These are phyloP conservation scores for Paralichthys olivaceus DNA, from an alignment of 2,113 vertebrate genomes.

Conservation along the genomic window DNA sequence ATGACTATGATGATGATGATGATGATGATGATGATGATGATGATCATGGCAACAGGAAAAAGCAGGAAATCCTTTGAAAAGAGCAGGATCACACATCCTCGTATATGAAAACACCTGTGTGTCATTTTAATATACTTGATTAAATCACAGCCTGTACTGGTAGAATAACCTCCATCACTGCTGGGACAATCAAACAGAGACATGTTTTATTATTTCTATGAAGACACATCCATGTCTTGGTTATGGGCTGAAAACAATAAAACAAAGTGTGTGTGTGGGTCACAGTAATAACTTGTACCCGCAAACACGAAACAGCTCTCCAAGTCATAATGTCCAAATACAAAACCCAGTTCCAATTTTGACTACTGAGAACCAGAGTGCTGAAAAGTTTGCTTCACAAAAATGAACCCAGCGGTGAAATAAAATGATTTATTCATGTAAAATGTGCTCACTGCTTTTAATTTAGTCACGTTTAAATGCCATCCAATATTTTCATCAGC, in stretches of 20 bases:
- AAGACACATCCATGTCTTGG: constrained; percentile 10
- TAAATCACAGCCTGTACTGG: background rate
- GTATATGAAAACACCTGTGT: background rate
- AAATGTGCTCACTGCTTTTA: constrained; percentile 1
- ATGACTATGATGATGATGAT: constrained; percentile 12
- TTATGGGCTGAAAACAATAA: constrained; percentile 2
- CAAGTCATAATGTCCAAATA: constrained; percentile 10
- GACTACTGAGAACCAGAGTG: background rate
- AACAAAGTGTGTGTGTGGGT: constrained; percentile 1
- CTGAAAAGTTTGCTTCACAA: background rate
- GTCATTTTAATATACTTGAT: constrained; percentile 7
- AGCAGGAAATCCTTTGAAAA: constrained; percentile 19
- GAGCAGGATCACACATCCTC: background rate
- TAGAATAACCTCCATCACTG: background rate
- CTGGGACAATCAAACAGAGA: background rate
- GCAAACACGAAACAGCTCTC: constrained; percentile 11
- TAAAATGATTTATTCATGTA: background rate
- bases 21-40: no score
- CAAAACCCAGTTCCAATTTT: constrained; percentile 5
- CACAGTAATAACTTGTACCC: constrained; percentile 2
- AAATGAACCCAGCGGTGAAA: constrained; percentile 7
- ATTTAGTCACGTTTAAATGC: background rate
- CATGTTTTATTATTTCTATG: constrained; percentile 3
- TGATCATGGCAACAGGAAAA: constrained; percentile 16
- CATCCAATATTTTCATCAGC: background rate